A percentile compares a stretch with the other conserved stretches of the same genome.
phyloP scores from a whole-genome alignment of 2,113 vertebrate species.

The Chelonoidis abingdonii region DNA sequence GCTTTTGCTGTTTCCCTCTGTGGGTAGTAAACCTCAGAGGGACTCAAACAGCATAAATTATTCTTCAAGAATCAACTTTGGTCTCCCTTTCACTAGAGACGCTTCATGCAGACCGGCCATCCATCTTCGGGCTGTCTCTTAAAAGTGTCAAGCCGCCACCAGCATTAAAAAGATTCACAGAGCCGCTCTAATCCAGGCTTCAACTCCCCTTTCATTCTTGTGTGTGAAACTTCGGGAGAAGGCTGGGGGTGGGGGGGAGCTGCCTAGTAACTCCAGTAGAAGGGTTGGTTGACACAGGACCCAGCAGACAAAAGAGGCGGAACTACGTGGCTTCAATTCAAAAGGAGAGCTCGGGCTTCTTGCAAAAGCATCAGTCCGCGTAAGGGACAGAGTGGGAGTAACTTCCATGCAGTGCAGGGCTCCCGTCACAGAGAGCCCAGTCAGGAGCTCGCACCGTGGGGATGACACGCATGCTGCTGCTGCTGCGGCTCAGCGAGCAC shows the following conservation, averaged over 20 bases:
- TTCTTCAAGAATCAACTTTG: not conserved
- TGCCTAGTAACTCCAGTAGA: not conserved
- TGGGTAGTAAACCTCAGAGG: not conserved
- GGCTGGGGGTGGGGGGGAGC: not conserved
- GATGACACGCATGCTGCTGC: not conserved
- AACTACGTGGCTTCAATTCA: slow-evolving; percentile 62
- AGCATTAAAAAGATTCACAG: not conserved
- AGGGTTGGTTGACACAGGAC: slow-evolving; percentile 3
- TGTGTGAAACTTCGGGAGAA: not conserved
- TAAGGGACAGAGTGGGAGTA: not conserved
- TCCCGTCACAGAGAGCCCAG: not conserved
- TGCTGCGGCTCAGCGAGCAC: no score
- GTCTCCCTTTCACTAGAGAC: not conserved
- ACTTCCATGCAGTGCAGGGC: not conserved
- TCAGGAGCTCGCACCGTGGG: not conserved
- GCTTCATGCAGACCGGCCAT: not conserved
- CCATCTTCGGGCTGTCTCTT: not conserved
- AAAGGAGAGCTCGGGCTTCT: slow-evolving; percentile 30
- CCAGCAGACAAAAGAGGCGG: slow-evolving; percentile 57
- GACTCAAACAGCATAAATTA: not conserved
- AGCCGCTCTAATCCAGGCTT: not conserved
- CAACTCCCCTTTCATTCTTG: slow-evolving; percentile 22
- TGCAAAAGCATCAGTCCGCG: not conserved
- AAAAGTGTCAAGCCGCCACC: not conserved
- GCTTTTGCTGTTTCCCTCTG: not conserved